Evolutionary conservation across 2,113 vertebrate species (phyloP), one percentile per base, ranked within the genome.

Genomic region (Trichechus manatus): DNA sequence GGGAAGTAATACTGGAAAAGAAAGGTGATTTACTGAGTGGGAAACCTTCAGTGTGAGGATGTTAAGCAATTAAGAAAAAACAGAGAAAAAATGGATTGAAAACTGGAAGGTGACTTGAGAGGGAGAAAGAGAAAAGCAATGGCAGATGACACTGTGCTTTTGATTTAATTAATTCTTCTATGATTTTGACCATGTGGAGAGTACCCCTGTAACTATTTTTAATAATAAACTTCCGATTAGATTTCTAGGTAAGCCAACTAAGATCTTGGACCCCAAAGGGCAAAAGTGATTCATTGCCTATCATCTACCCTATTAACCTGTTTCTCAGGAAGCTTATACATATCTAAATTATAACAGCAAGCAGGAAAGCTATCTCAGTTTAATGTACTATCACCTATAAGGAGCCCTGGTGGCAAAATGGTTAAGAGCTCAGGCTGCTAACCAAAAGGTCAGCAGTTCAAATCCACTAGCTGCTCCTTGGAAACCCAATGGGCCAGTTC

Each of bases 141-240:
- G 75, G 44, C 6, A 78, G 36, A 83, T 42, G 53, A 59, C 29
- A 80, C 3, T 66, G 29, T 68, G 31, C 63, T 86, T 63, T 36
- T 93, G 33, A 79, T 78, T 7, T 13, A 14, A 44, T 8, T 59
- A 68, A 80, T 47, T 92, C 50, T 83, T 82, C 47, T 75, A 3
- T 70, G 36, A 68, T 86, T 36, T 68, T 75, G 70, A 93, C 72
- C 44, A 96, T 9, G 75, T 39, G 39, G 3, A 93, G 25, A 89
- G 56, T 27, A 84, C 20, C 44, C 39, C 33, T 80, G 29, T 9
- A 68, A 83, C 59, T 79, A 78, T 80, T 86, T 94, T 68, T 84
- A 94, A 50, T 50, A 92, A 79, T 31, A 89, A 59, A 79, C 63
- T 91, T 91, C 36, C 23, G 83, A 17, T 84, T 93, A 68, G 59